Conservation (phyloP, 1,140 invertebrate species). For the Cydia splendana region DNA sequence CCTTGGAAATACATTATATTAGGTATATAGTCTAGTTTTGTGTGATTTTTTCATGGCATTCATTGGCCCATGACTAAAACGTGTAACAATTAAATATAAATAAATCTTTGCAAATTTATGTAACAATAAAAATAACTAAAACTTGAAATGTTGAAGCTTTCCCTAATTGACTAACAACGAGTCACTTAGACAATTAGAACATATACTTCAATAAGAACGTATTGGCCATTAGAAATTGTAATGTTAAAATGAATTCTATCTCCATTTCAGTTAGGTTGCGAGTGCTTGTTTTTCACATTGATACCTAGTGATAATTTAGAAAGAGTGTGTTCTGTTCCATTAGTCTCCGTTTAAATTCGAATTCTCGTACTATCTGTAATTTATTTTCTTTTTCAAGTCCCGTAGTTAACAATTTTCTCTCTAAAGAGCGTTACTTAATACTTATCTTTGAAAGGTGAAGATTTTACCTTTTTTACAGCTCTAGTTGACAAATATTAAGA, state of each 20-base stretch:
- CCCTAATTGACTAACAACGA: background rate
- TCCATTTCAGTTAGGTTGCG: background rate
- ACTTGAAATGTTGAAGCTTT: background rate
- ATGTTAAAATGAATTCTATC: background rate
- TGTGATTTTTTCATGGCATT: no score
- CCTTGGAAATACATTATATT: no score
- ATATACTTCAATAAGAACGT: background rate
- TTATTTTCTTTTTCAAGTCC: background rate
- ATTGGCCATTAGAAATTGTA: background rate
- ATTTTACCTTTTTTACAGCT: background rate
- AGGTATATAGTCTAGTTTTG: no score
- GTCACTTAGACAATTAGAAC: background rate
- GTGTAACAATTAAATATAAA: no score
- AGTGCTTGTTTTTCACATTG: background rate
- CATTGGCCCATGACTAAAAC: no score
- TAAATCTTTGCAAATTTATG: background rate
- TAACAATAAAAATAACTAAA: background rate
- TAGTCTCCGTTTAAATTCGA: conserved; percentile 17
- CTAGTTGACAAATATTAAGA: background rate
- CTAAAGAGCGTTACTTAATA: background rate
- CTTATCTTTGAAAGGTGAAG: background rate
- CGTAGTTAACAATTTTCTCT: background rate
- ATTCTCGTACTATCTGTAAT: conserved; percentile 1
- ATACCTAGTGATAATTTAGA: background rate
- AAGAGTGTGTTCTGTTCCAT: background rate